Evolutionary conservation across 2,113 vertebrate genomes (phyloP).

Genomic region (Coptodon bakossiorum): DNA sequence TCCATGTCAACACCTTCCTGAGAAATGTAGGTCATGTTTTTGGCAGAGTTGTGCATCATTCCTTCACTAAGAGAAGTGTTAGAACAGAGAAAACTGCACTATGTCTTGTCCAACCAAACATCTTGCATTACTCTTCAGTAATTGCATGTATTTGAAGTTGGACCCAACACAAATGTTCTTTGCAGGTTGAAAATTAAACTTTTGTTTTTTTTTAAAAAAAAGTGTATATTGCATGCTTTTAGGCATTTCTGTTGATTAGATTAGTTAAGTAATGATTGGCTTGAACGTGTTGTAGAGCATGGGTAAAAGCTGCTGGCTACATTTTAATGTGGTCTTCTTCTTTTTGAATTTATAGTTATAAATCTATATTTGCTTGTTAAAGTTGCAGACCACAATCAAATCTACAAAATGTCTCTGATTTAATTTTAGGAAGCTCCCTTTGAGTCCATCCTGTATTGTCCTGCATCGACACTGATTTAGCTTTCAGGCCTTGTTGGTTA

Average conservation of each 20-base stretch:
- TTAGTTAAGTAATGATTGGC: background rate
- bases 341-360: background rate
- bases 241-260: background rate
- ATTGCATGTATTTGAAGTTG: background rate
- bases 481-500: conserved; percentile 34
- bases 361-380: background rate
- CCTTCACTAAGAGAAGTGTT: conserved; percentile 29
- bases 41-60: conserved; percentile 52
- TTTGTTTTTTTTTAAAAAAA: no score
- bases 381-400: background rate
- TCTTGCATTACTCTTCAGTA: background rate
- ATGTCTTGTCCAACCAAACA: background rate
- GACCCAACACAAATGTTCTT: background rate
- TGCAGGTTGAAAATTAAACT: background rate
- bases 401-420: conserved; percentile 21
- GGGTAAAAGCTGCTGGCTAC: background rate
- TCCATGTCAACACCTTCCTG: conserved; percentile 62
- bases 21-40: conserved; percentile 65
- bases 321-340: background rate
- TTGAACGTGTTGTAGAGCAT: background rate
- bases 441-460: conserved; percentile 6
- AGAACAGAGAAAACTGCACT: conserved; percentile 11
- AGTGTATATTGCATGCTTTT: background rate
- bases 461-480: conserved; percentile 39
- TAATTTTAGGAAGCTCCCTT: conserved; percentile 36